Evolutionary conservation across 2,888 invertebrate species (phyloP).

Genomic region (Colostygia pectinataria): DNA sequence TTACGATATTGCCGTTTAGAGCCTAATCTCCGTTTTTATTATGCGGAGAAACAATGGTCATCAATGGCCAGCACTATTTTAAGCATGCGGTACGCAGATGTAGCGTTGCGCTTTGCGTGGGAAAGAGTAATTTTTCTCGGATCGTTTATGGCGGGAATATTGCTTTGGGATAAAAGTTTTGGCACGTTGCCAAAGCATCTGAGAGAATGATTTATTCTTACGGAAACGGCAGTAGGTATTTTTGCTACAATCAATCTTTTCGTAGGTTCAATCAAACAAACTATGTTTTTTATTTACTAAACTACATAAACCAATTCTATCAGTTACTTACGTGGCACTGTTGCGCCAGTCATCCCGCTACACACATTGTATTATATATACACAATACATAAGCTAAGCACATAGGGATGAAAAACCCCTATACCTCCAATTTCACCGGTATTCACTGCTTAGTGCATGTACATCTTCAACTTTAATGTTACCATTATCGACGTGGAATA

Average conservation of each 20-base stretch:
- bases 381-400: too few relatives aligned
- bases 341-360: too few relatives aligned
- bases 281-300: too few relatives aligned
- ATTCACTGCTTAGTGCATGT: too few relatives aligned
- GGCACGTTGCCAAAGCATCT: slow-evolving; percentile 16
- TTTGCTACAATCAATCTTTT: background rate
- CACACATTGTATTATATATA: too few relatives aligned
- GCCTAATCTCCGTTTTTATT: slow-evolving; percentile 80
- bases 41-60: slow-evolving; percentile 78
- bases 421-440: too few relatives aligned
- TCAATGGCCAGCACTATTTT: slow-evolving; percentile 67
- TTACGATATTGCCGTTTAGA: slow-evolving; percentile 80
- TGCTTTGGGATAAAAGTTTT: slow-evolving; percentile 12
- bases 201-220: slow-evolving; percentile 11
- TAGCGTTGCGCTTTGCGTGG: slow-evolving; percentile 52
- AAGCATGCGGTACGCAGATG: slow-evolving; percentile 74
- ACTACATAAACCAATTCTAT: too few relatives aligned
- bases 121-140: slow-evolving; percentile 54
- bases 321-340: too few relatives aligned
- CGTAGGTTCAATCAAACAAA: background rate
- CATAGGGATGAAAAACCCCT: too few relatives aligned
- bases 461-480: too few relatives aligned
- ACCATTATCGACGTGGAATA: slow-evolving; percentile 10
- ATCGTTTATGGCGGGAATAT: slow-evolving; percentile 35
- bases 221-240: slow-evolving; percentile 3